Evolutionary conservation across 2,113 vertebrate genomes (phyloP), one percentile per base, ranked within the genome.

Genomic region (Romanogobio albipinnatus): DNA sequence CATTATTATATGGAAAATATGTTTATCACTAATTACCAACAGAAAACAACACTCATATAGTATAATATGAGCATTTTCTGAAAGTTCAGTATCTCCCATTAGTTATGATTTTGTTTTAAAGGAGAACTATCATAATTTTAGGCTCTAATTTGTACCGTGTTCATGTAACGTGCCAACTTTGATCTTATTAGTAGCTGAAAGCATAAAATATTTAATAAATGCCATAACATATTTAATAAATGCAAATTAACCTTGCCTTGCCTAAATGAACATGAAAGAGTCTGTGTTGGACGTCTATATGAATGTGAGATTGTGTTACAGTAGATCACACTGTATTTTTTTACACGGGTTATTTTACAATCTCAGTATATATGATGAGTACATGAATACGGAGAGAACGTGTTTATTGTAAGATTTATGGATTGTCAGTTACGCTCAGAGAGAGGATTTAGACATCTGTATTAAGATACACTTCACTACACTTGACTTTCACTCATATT

Each of bases 381-480:
- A 75, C 59, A 71, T 85, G 86, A 85, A 85, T 82, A 77, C 74
- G 39, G 73, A 24, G 15, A 85, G 64, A 53, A 15, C 22, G 11
- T 66, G 45, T 26, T 45, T 64, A 36, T 29, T 81, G 73, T 14
- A 62, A 82, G 86, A 87, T 87, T 85, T 77, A 87, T 82, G 66
- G 76, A 73, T 56, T 73, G 86, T 82, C 83, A 85, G 85, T 82
- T 24, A 26, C 2, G 6, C 15, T 29, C 64, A 56, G 47, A 87
- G 73, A 43, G 74, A 74, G 70, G 62, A 83, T 76, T 84, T 76
- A 84, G 81, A 87, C 68, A 81, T 83, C 83, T 73, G 77, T 85
- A 87, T 85, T 78, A 74, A 39, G 83, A 85, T 73, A 73, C 83
- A 82, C 78, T 81, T 74, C 79, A 82, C 76, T 82, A 59, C 79